Base-by-base conservation (phyloP, 2,888 invertebrate genomes). In the Sthenelais limicola region DNA sequence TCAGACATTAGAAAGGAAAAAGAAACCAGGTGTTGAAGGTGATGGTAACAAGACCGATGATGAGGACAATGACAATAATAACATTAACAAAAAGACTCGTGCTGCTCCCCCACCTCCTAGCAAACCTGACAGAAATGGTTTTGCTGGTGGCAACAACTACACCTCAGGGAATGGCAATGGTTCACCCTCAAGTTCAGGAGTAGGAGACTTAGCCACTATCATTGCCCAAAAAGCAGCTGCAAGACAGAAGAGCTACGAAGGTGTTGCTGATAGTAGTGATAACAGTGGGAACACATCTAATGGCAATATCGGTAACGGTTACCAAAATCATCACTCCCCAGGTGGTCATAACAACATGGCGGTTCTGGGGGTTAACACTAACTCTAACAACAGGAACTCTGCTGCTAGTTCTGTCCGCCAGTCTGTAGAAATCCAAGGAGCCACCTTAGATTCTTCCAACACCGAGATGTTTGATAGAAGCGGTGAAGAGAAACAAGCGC, bases 151-250 rank as follows among this genome's bases (percentile, higher is more conserved):
- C 2, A 4, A n/a, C 3, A 18, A 28, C 7, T 18, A 33, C 5
- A n/a, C n/a, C n/a, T n/a, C n/a, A n/a, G n/a, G n/a, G n/a, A n/a
- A n/a, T n/a, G 62, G 38, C 5, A 56, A 28, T 3, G 52, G 52
- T n/a, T 21, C 21, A 18, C 30, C 32, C 12, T 30, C 43, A 7
- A n/a, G n/a, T n/a, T 15, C 54, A 26, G 68, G 68, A 26, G n/a
- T 71, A 24, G 71, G 58, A 1, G 71, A 71, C 49, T 51, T 75
- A 56, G 75, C 75, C 12, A 43, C 54, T 7, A 51, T 75, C 32
- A 73, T 75, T 12, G 75, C 75, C 18, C 58, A 67, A 62, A 71
- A 56, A 24, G 75, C 75, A 12, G 32, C 56, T 28, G 51, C 62
- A 24, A 54, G 73, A 33, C 73, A 73, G 56, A 62, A 67, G 52